Evolutionary conservation across 1,140 invertebrate genomes (phyloP).

Genomic region (Diprion similis): DNA sequence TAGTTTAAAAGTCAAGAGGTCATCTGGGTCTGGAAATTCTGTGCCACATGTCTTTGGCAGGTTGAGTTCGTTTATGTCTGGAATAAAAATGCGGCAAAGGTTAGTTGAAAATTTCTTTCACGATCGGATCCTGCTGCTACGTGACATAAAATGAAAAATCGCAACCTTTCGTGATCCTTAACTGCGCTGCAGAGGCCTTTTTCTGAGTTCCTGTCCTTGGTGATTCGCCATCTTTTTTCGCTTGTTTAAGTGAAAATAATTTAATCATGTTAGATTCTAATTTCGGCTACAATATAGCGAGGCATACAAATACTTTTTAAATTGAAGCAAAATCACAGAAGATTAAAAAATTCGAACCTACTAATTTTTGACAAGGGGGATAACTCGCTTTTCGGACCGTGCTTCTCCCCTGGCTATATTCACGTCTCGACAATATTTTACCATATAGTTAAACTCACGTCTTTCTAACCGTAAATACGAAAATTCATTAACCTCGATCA

Average conservation of each 20-base stretch:
- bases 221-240: slow-evolving; percentile 95
- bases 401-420: slow-evolving; percentile 23
- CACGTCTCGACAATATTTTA: slow-evolving; percentile 8
- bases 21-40: slow-evolving; percentile 96
- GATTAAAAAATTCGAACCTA: slow-evolving; percentile 34
- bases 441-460: neutral
- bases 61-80: slow-evolving; percentile 98
- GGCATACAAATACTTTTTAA: slow-evolving; percentile 39
- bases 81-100: slow-evolving; percentile 49
- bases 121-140: neutral
- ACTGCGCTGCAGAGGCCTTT: slow-evolving; percentile 93
- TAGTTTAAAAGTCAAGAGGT: slow-evolving; percentile 95
- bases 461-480: neutral
- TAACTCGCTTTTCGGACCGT: slow-evolving; percentile 28
- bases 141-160: slow-evolving; percentile 17
- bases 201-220: slow-evolving; percentile 81
- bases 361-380: slow-evolving; percentile 39
- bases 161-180: slow-evolving; percentile 95
- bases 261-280: slow-evolving; percentile 83
- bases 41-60: slow-evolving; percentile 96
- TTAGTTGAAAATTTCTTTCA: slow-evolving; percentile 3
- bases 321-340: slow-evolving; percentile 18
- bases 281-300: slow-evolving; percentile 26
- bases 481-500: neutral
- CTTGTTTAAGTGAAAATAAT: slow-evolving; percentile 96